Evolutionary conservation across 2,888 invertebrate species (phyloP), one percentile per base, ranked within the genome.

Genomic region (Aphelenchoides bicaudatus): DNA sequence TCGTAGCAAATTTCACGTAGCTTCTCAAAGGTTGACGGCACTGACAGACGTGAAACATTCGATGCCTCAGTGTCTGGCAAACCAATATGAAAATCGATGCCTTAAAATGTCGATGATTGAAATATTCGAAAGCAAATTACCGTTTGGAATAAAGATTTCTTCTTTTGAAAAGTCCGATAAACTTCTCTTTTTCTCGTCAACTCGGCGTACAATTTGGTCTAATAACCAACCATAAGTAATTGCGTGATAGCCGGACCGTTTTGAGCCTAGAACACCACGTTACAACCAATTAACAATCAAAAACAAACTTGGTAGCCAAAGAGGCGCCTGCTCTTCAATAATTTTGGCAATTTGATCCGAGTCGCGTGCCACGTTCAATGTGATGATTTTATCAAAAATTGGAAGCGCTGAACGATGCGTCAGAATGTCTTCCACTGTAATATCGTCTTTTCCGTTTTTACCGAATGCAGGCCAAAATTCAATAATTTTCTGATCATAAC

Each of bases 381-480:
- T 70, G 38, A 78, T 76, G 28, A 71, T 64, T 39, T 75, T 72
- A 50, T 79, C 79, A 6, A 79, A 65, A 8, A 67, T 74, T 13
- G 80, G 73, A 10, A 82, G 64, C 3, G 82, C 82, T 8, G 80
- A 79, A 79, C 79, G 61, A 53, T 77, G 77, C 5, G 63, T 65
- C 71, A 77, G 71, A 21, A 77, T 48, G 68, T 65, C 65, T 29
- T 73, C 78, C 30, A 82, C 70, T 1, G 82, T 82, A 48, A 81
- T 79, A 27, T 74, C 64, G 34, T 78, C 79, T 62, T 82, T 82
- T 4, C 81, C 81, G 63, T 82, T 80, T 60, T 78, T 75, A 2
- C 72, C 80, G 73, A 82, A 82, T 52, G 81, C 81, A 23, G 82
- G 81, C 82, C 82, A 82, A 59, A 79, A 79, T 16, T 70, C 68